phyloP scores from a whole-genome alignment of 1,140 invertebrate genomes.

The Lucilia cuprina region DNA sequence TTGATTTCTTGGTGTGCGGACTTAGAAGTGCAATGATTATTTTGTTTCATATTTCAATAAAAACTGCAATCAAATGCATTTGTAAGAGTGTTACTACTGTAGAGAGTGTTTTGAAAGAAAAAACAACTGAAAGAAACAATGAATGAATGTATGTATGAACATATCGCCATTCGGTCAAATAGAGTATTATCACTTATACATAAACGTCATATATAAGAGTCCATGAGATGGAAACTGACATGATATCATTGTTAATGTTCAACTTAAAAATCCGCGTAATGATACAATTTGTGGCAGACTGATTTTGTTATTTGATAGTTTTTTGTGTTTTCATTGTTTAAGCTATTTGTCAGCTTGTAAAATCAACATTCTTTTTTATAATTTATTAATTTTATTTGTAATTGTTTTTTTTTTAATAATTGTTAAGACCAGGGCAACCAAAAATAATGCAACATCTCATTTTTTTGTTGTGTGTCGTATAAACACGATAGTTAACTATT shows the following conservation, averaged over 20 bases:
- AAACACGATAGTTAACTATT: too few species aligned
- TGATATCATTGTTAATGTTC: background rate
- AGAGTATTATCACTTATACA: background rate
- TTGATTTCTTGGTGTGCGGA: background rate
- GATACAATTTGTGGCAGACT: background rate
- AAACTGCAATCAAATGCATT: background rate
- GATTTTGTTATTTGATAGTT: background rate
- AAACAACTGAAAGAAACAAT: background rate
- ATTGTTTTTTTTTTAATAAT: background rate
- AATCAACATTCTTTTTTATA: conserved; percentile 11
- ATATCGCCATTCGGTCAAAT: background rate
- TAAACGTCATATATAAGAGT: background rate
- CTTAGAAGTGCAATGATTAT: background rate
- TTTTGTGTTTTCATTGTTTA: conserved; percentile 1
- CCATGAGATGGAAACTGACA: background rate
- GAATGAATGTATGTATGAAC: too few species aligned
- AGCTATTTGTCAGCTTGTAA: conserved; percentile 34
- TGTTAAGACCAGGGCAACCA: background rate
- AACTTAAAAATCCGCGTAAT: background rate
- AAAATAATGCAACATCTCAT: background rate
- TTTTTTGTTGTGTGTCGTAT: background rate
- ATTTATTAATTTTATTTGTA: background rate
- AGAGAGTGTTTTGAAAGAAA: background rate
- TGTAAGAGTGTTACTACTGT: background rate
- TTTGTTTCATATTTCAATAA: background rate